Evolutionary conservation across 2,113 vertebrate species (phyloP).

Genomic region (Spermophilus dauricus): DNA sequence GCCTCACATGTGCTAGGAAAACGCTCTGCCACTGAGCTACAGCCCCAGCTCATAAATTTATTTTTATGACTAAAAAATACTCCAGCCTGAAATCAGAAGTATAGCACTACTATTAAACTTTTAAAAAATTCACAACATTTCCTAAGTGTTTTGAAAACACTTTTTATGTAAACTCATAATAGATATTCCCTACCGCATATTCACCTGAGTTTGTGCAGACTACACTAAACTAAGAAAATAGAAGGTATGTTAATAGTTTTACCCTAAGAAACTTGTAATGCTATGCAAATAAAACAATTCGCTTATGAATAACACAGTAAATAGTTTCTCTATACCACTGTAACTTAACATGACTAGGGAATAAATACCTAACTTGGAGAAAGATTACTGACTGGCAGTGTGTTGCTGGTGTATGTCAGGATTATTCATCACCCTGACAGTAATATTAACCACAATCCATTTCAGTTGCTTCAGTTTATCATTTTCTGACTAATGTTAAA

Average conservation of each 20-base stretch:
- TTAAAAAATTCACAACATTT: not conserved
- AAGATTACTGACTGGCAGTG: conserved; percentile 82
- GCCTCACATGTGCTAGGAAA: too few relatives aligned
- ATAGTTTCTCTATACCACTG: conserved; percentile 74
- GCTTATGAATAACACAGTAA: conserved; percentile 84
- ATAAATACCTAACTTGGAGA: conserved; percentile 85
- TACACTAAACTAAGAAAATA: conserved; percentile 77
- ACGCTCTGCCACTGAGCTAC: too few relatives aligned
- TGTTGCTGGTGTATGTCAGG: conserved; percentile 85
- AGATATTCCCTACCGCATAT: not conserved
- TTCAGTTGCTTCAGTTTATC: conserved; percentile 88
- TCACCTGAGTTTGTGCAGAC: conserved; percentile 49
- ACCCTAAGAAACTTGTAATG: conserved; percentile 73
- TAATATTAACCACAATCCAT: conserved; percentile 89
- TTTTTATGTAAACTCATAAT: not conserved
- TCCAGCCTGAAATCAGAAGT: not conserved
- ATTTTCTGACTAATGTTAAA: conserved; percentile 87
- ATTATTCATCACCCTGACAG: conserved; percentile 85
- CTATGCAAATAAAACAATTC: conserved; percentile 83
- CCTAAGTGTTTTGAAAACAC: conserved; percentile 30
- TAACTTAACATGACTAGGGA: conserved; percentile 75
- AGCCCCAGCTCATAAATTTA: not conserved
- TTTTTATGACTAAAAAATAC: conserved; percentile 18
- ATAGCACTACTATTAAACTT: not conserved
- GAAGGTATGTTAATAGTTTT: conserved; percentile 13